Base-by-base conservation (phyloP, 2,888 invertebrate genomes). In the Acrocyrtus sp. region DNA sequence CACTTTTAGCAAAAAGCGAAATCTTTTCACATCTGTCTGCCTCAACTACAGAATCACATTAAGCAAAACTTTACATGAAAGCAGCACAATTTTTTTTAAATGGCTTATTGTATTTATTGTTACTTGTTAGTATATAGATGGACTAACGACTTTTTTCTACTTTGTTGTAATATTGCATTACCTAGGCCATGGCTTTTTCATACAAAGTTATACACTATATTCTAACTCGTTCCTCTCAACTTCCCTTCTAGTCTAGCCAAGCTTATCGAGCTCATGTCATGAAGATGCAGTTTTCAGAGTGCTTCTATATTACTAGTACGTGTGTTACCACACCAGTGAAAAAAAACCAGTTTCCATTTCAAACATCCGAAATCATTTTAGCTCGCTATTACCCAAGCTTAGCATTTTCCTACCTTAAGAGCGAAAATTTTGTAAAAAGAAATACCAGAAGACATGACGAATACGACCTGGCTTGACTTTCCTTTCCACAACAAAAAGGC, bases 321-420 rank as follows among this genome's bases (percentile, higher is more conserved):
- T n/a, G n/a, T n/a, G n/a, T n/a, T n/a, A n/a, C 24, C 22, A 26
- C 41, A 51, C 10, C n/a, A 50, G 19, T 4, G 48, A 21, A 15
- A 41, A 15, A 19, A 57, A 66, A 66, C 57, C 66, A 57, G 57
- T 57, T 66, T 66, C 45, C 26, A 27, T 29, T 57, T 57, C 29
- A 15, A 43, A 50, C 45, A 45, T 26, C 57, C 57, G 24, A 50
- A 66, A 50, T 57, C 41, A 57, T 48, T 29, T 34, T 12, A 34
- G 12, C 34, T 34, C 34, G 12, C 34, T 12, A 34, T 34, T 12
- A 34, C 12, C 34, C 34, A 34, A 8, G 12, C 34, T 34, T 12
- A 34, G n/a, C n/a, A n/a, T n/a, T n/a, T n/a, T n/a, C n/a, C n/a
- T n/a, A n/a, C n/a, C n/a, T n/a, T n/a, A n/a, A n/a, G n/a, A n/a